phyloP scores from a whole-genome alignment of 2,113 vertebrate species.

The Mastomys coucha region DNA sequence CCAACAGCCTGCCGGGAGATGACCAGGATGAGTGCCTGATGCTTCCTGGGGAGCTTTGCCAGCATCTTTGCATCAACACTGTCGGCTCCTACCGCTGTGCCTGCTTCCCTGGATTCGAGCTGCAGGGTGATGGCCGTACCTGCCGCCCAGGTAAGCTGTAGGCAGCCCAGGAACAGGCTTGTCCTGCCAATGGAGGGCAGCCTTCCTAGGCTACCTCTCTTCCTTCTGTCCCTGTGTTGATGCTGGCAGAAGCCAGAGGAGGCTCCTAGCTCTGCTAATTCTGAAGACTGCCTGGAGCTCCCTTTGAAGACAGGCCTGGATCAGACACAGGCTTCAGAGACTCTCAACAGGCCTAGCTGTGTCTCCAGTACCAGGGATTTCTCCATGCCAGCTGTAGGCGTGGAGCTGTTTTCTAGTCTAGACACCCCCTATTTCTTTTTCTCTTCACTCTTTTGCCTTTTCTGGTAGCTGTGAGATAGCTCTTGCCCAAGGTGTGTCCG shows the following conservation, averaged over 20 bases:
- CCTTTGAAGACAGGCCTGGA: background rate
- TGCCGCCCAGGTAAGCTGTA: slow-evolving; percentile 89
- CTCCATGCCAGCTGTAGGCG: background rate
- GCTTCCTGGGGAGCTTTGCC: slow-evolving; percentile 88
- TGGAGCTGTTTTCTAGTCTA: background rate
- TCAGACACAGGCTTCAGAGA: background rate
- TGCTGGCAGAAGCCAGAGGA: background rate
- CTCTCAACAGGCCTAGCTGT: background rate
- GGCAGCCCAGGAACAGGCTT: background rate
- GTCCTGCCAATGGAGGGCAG: background rate
- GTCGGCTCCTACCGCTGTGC: slow-evolving; percentile 92
- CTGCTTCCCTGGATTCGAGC: slow-evolving; percentile 91
- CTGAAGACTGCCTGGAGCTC: background rate
- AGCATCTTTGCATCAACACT: slow-evolving; percentile 91
- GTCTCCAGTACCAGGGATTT: too few species aligned
- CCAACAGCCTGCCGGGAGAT: slow-evolving; percentile 87
- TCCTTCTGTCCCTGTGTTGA: fast-evolving
- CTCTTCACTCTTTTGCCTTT: too few species aligned
- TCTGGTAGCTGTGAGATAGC: background rate
- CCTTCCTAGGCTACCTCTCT: background rate
- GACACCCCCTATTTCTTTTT: background rate
- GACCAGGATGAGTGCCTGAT: slow-evolving; percentile 92
- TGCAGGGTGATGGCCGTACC: slow-evolving; percentile 91
- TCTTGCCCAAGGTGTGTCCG: background rate
- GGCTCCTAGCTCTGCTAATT: background rate